phyloP scores from a whole-genome alignment of 1,140 invertebrate species.

The Maconellicoccus hirsutus region DNA sequence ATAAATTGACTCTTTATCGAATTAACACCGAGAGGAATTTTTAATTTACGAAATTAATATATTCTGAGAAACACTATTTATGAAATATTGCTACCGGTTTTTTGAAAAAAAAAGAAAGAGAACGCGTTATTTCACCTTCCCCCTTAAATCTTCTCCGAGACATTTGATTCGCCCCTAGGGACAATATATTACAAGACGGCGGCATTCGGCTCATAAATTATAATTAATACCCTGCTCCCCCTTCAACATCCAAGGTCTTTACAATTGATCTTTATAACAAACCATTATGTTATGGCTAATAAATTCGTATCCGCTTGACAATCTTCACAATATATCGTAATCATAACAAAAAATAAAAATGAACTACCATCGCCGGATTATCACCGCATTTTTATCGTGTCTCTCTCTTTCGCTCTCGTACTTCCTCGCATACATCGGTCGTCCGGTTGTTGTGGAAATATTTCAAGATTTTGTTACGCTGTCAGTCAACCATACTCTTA shows the following conservation, averaged over 20 bases:
- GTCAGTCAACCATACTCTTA: background rate
- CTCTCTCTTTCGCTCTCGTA: too few relatives aligned
- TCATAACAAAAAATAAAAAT: constrained; percentile 22
- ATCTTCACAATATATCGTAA: constrained; percentile 22
- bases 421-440: too few relatives aligned
- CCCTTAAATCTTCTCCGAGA: constrained; percentile 5
- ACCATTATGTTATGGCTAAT: constrained; percentile 22
- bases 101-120: background rate
- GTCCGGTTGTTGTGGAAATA: background rate
- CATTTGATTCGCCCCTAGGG: constrained; percentile 21
- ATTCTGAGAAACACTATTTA: constrained; percentile 20
- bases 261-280: constrained; percentile 22
- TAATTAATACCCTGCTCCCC: constrained; percentile 18
- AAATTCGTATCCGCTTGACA: constrained; percentile 22
- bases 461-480: background rate
- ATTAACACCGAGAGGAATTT: too few relatives aligned
- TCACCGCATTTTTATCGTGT: constrained; percentile 1
- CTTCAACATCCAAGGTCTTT: constrained; percentile 2
- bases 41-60: background rate
- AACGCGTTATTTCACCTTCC: constrained; percentile 8
- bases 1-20: too few relatives aligned
- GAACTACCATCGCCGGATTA: constrained; percentile 17
- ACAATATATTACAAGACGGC: constrained; percentile 20
- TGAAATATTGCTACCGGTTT: constrained; percentile 20
- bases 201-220: constrained; percentile 19